Conservation (phyloP, 2,797 vertebrate genomes). For the Argya squamiceps region DNA sequence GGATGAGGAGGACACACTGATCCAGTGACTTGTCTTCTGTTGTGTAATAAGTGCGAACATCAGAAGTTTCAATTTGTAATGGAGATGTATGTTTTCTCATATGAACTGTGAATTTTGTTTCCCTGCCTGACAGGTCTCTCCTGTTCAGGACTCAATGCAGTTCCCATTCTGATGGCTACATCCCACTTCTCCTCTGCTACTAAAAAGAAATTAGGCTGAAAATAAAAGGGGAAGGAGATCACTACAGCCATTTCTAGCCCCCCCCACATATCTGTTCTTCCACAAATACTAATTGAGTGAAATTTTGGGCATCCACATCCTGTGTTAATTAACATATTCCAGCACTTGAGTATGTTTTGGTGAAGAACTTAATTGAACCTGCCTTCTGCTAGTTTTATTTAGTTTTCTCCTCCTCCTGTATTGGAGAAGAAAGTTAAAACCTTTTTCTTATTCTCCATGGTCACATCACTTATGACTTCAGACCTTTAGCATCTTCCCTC, state of each 20-base stretch:
- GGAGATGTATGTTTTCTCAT: not conserved
- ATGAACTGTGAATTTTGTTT: not conserved
- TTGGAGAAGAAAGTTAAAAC: not conserved
- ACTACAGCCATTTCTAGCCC: not conserved
- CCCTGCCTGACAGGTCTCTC: not conserved
- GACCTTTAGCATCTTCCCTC: not conserved
- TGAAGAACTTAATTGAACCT: not conserved
- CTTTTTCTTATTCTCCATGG: not conserved
- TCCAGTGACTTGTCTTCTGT: not conserved
- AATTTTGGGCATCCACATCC: not conserved
- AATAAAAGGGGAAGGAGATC: not conserved
- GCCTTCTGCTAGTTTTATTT: not conserved
- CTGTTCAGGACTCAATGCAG: not conserved
- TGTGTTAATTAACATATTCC: not conserved
- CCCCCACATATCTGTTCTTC: not conserved
- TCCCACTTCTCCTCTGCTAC: not conserved
- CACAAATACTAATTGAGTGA: not conserved
- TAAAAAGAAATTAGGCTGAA: not conserved
- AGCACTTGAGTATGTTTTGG: not conserved
- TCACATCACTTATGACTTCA: not conserved
- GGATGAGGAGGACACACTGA: not conserved
- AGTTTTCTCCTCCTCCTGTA: not conserved
- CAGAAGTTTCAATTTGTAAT: not conserved
- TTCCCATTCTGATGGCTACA: not conserved
- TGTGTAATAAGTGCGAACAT: not conserved